A percentile compares a stretch with the other conserved stretches of the same genome.
These are phyloP conservation scores for Oxycera nigricornis DNA, from an alignment of 2,888 invertebrate genomes.

Conservation along the genomic window DNA sequence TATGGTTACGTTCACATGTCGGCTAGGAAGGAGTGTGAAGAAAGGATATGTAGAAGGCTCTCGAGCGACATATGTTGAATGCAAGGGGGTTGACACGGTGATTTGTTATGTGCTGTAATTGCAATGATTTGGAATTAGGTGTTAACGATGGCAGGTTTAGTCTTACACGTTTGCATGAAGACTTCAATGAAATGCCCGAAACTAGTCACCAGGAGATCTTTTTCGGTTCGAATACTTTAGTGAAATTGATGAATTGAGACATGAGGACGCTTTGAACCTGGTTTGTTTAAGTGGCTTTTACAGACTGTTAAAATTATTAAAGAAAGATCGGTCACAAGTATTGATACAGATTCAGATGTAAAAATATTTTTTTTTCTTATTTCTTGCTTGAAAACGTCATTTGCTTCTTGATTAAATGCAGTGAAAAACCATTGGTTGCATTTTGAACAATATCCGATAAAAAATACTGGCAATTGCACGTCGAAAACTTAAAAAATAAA, in stretches of 20 bases:
- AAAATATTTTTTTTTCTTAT: too few relatives aligned
- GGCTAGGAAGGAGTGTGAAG: not conserved
- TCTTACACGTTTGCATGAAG: not conserved
- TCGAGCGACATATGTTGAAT: conserved; percentile 13
- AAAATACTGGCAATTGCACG: too few relatives aligned
- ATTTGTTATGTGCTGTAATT: conserved; percentile 38
- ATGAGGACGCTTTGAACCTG: too few relatives aligned
- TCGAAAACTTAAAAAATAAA: not conserved
- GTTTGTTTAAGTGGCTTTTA: too few relatives aligned
- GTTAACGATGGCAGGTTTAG: conserved; percentile 23
- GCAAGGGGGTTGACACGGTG: conserved; percentile 32
- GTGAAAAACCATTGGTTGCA: too few relatives aligned
- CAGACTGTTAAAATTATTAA: too few relatives aligned
- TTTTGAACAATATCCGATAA: too few relatives aligned
- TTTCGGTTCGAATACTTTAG: not conserved
- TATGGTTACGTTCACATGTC: not conserved
- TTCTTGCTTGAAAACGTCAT: too few relatives aligned
- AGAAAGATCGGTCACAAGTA: too few relatives aligned
- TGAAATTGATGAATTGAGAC: conserved; percentile 16
- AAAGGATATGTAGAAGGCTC: conserved; percentile 6
- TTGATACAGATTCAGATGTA: too few relatives aligned
- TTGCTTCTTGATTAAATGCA: too few relatives aligned
- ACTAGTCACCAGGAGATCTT: not conserved
- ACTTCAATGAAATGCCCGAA: not conserved
- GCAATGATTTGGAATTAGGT: conserved; percentile 32